Percentiles rank a stretch among this genome's conserved stretches.
Evolutionary conservation across 1,140 invertebrate species (phyloP).

Genomic region (Drosophila nigromelanica): DNA sequence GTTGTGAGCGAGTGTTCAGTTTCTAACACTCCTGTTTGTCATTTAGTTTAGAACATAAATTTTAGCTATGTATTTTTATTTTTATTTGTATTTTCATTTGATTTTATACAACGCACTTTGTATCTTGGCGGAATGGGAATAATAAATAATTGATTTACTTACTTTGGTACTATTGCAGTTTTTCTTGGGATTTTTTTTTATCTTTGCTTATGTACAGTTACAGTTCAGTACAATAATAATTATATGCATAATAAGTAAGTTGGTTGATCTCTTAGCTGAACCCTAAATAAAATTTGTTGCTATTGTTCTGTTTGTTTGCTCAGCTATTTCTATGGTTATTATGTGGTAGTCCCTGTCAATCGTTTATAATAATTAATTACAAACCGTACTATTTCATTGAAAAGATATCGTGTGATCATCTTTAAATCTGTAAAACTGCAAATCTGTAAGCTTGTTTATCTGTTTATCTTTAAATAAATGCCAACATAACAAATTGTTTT

Average conservation of each 20-base stretch:
- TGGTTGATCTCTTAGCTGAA: conserved; percentile 38
- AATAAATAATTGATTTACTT: conserved; percentile 81
- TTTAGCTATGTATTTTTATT: conserved; percentile 46
- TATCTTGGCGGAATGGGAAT: conserved; percentile 41
- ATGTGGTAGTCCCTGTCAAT: conserved; percentile 81
- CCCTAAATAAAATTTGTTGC: conserved; percentile 67
- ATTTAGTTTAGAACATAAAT: conserved; percentile 43
- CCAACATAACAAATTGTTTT: conserved; percentile 71
- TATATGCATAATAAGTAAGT: conserved; percentile 49
- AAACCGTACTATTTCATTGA: conserved; percentile 39
- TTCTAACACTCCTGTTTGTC: conserved; percentile 7
- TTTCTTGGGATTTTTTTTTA: conserved; percentile 2
- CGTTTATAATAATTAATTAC: conserved; percentile 72
- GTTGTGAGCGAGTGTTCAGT: conserved; percentile 21
- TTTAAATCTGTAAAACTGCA: conserved; percentile 14
- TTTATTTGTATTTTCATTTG: conserved; percentile 15
- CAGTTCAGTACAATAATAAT: conserved; percentile 54
- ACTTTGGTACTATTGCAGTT: conserved; percentile 74
- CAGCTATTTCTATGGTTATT: conserved; percentile 76
- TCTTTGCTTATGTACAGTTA: conserved; percentile 63
- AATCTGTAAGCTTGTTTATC: conserved; percentile 25
- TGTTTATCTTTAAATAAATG: conserved; percentile 57
- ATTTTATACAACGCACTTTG: conserved; percentile 34
- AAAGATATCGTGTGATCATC: conserved; percentile 34
- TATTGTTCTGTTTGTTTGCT: conserved; percentile 59